phyloP scores from a whole-genome alignment of 1,140 invertebrate genomes.

The Asobara japonica region DNA sequence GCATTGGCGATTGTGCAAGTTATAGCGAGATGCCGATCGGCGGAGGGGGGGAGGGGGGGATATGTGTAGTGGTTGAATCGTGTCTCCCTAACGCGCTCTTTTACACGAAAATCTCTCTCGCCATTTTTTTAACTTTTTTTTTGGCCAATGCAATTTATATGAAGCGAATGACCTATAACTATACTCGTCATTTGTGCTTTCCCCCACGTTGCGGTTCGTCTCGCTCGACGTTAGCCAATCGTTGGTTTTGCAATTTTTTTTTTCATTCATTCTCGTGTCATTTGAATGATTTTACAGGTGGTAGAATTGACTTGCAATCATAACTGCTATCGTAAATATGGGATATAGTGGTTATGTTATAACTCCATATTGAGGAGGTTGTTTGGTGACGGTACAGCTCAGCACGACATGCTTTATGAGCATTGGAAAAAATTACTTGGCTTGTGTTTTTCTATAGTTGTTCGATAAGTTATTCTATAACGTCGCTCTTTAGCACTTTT shows the following conservation, averaged over 20 bases:
- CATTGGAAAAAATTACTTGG: no score
- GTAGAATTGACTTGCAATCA: not conserved
- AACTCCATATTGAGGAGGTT: no score
- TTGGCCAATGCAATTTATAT: constrained; percentile 10
- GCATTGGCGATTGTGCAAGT: constrained; percentile 26
- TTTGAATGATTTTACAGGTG: not conserved
- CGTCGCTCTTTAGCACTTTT: no score
- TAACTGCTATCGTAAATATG: not conserved
- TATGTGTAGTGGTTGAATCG: not conserved
- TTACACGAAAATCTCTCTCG: not conserved
- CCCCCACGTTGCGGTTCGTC: not conserved
- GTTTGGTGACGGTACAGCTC: no score
- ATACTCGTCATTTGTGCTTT: not conserved
- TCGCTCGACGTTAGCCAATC: not conserved
- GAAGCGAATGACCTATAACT: not conserved
- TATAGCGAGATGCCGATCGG: constrained; percentile 13
- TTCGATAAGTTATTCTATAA: no score
- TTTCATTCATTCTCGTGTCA: not conserved
- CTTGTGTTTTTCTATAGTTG: no score
- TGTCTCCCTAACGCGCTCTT: not conserved
- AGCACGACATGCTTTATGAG: no score
- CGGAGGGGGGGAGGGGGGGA: not conserved
- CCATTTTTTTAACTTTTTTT: not conserved
- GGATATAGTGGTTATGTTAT: not conserved
- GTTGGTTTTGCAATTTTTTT: not conserved